Base-by-base conservation (phyloP, 1,140 invertebrate species). In the Dryas iulia region DNA sequence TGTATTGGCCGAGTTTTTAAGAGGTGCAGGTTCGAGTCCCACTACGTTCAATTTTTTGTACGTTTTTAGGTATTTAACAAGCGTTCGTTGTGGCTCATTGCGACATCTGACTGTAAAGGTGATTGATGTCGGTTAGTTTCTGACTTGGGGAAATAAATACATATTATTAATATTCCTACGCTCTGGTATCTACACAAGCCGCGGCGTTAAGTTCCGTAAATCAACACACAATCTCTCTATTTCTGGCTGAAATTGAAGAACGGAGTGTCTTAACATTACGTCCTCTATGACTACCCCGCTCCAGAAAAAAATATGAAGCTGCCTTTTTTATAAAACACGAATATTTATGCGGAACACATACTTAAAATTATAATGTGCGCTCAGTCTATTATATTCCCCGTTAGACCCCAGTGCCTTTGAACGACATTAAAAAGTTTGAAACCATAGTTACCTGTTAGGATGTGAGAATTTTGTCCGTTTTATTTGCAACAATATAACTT, bases 401-500 rank as follows among this genome's bases (percentile, higher is more conserved):
- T 47, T 3, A 2, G 4, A 47, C 14, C 0, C 39, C 7, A 18
- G 7, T 47, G 18, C 39, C 39, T 47, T 47, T 47, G 39, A 47
- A 47, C 39, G 14, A 47, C 39, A 21, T 47, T 47, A 47, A 21
- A 47, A 47, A 47, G 14, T 47, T 47, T 47, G 18, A 1, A 47
- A 3, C 39, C 54, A 57, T 57, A 57, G 26, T 26, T 26, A 60
- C 33, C 26, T 47, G 2, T 11, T 47, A 21, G 39, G 39, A 47
- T 47, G 18, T 21, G 39, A 47, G 21, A 47, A 47, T 47, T 47
- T 21, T 7, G 39, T 12, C 24, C 24, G 54, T 57, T n/a, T 57
- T 57, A 26, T 57, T 57, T 57, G 24, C 21, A 57, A 25, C 54
- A 47, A 47, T 47, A 47, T 47, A 47, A 47, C 18, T 31, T 31